A percentile compares a stretch with the other conserved stretches of the same genome.
Conservation (phyloP, 2,888 invertebrate species). For the Tachina grossa region DNA sequence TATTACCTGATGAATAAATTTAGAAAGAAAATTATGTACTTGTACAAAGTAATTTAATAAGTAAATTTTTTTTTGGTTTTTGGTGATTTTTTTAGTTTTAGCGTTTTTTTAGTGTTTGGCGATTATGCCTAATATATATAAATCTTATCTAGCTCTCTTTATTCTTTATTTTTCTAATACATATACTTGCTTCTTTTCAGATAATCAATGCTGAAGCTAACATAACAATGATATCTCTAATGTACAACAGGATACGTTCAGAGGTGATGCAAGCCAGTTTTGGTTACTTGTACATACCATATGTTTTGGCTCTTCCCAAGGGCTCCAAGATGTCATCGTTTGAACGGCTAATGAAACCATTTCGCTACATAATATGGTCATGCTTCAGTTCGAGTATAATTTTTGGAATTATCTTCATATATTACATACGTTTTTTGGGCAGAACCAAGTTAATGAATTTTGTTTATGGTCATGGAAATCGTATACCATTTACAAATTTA, state of each 20-base stretch:
- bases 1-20: too few species aligned
- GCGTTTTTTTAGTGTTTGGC: too few species aligned
- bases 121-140: too few species aligned
- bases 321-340: slow-evolving; percentile 76
- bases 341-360: slow-evolving; percentile 77
- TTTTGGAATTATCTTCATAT: slow-evolving; percentile 71
- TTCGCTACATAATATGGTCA: slow-evolving; percentile 77
- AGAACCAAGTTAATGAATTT: slow-evolving; percentile 69
- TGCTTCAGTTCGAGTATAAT: slow-evolving; percentile 75
- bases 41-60: too few species aligned
- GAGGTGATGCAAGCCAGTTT: slow-evolving; percentile 75
- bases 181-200: slow-evolving; percentile 65
- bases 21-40: too few species aligned
- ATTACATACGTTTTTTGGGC: slow-evolving; percentile 73
- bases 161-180: background rate
- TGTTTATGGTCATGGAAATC: slow-evolving; percentile 76
- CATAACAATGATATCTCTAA: slow-evolving; percentile 75
- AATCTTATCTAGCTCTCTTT: too few species aligned
- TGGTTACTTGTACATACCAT: slow-evolving; percentile 75
- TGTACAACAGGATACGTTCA: slow-evolving; percentile 74
- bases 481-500: slow-evolving; percentile 75
- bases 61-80: too few species aligned
- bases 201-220: slow-evolving; percentile 77
- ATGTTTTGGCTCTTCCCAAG: slow-evolving; percentile 76
- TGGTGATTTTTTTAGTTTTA: too few species aligned